These are phyloP conservation scores for Melolontha melolontha DNA, from an alignment of 2,888 invertebrate genomes.

Conservation along the genomic window DNA sequence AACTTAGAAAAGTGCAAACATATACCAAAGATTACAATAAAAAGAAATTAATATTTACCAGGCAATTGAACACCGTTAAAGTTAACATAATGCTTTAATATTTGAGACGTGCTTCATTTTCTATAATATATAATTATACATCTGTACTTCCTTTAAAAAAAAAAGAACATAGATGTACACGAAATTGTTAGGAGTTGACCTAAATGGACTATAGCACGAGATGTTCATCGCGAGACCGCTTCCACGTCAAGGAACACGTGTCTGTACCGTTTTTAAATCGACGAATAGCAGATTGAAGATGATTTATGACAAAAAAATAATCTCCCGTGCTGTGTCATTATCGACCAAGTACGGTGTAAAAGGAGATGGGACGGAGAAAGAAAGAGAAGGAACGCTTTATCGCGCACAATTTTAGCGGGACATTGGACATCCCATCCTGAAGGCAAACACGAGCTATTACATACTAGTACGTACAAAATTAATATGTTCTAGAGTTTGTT, in stretches of 20 bases:
- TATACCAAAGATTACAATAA: no score
- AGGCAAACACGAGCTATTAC: slow-evolving; percentile 44
- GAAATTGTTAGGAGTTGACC: slow-evolving; percentile 23
- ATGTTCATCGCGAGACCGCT: slow-evolving; percentile 21
- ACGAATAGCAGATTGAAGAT: slow-evolving; percentile 33
- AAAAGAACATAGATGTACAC: slow-evolving; percentile 16
- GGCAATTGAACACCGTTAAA: no score
- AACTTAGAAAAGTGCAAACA: no score
- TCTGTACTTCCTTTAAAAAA: slow-evolving; percentile 12
- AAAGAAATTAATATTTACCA: no score
- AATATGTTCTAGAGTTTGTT: slow-evolving; percentile 29
- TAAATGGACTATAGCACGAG: slow-evolving; percentile 31
- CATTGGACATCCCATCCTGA: slow-evolving; percentile 43
- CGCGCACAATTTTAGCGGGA: slow-evolving; percentile 23
- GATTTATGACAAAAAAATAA: slow-evolving; percentile 34
- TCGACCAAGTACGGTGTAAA: slow-evolving; percentile 1
- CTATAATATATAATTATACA: slow-evolving; percentile 22
- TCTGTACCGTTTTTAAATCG: slow-evolving; percentile 24
- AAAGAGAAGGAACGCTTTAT: slow-evolving; percentile 2
- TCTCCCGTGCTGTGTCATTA: slow-evolving; percentile 28
- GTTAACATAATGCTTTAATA: neutral
- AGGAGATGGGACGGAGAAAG: neutral
- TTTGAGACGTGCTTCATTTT: neutral
- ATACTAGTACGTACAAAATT: slow-evolving; percentile 29
- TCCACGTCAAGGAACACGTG: slow-evolving; percentile 25